Percentiles rank a stretch among this genome's conserved stretches.
Evolutionary conservation across 2,888 invertebrate species (phyloP).

Genomic region (Eustalomyia histrio): DNA sequence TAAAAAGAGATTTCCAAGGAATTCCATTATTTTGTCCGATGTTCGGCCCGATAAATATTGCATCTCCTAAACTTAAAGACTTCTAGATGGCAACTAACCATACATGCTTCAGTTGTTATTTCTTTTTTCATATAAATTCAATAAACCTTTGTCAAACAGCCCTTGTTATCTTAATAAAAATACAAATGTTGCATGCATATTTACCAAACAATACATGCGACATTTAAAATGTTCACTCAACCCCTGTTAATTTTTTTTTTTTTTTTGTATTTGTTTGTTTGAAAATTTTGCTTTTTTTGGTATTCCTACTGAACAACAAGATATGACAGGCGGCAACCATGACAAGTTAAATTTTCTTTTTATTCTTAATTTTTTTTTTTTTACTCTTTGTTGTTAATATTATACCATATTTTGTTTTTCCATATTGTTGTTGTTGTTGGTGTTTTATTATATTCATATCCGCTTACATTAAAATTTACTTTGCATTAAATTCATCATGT

Average conservation of each 20-base stretch:
- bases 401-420: background rate
- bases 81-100: too few relatives aligned
- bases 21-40: too few relatives aligned
- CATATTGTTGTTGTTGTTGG: too few relatives aligned
- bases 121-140: too few relatives aligned
- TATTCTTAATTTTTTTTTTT: conserved; percentile 28
- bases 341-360: conserved; percentile 60
- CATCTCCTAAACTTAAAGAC: too few relatives aligned
- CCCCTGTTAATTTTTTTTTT: conserved; percentile 37
- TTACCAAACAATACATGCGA: conserved; percentile 29
- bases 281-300: background rate
- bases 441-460: conserved; percentile 49
- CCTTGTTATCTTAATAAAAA: conserved; percentile 39
- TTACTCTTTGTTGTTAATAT: conserved; percentile 24
- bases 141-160: too few relatives aligned
- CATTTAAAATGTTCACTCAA: conserved; percentile 55
- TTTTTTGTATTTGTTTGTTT: too few relatives aligned
- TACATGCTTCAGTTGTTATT: too few relatives aligned
- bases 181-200: conserved; percentile 52
- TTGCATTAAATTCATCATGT: conserved; percentile 58
- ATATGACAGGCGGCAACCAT: conserved; percentile 54
- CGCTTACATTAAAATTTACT: conserved; percentile 62
- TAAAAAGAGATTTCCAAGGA: too few relatives aligned
- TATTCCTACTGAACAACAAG: conserved; percentile 16
- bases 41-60: too few relatives aligned